Percentiles rank a stretch among this genome's conserved stretches.
Evolutionary conservation across 2,888 invertebrate species (phyloP).

Genomic region (Diaphora mendica): DNA sequence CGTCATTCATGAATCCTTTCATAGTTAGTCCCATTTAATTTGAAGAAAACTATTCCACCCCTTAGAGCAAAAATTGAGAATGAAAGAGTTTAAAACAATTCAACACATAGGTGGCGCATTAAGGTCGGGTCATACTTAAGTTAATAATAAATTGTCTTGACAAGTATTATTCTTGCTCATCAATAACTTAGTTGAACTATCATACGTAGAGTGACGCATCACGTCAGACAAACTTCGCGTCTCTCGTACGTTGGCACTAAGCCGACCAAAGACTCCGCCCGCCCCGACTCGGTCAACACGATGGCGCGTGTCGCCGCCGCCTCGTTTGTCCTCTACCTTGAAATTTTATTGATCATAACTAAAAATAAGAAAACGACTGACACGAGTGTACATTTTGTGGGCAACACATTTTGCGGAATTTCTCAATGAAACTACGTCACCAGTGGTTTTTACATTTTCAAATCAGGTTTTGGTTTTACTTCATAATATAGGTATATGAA

Average conservation of each 20-base stretch:
- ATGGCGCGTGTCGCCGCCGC: slow-evolving; percentile 55
- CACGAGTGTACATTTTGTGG: slow-evolving; percentile 25
- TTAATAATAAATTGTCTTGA: background rate
- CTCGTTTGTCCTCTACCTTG: slow-evolving; percentile 61
- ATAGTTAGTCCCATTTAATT: background rate
- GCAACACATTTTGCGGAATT: slow-evolving; percentile 27
- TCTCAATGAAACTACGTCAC: slow-evolving; percentile 43
- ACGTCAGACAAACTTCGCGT: slow-evolving; percentile 51
- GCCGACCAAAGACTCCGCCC: slow-evolving; percentile 64
- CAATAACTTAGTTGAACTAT: slow-evolving; percentile 30
- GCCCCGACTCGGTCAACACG: slow-evolving; percentile 56
- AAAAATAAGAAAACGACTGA: slow-evolving; percentile 46
- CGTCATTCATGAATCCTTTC: background rate
- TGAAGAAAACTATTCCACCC: background rate
- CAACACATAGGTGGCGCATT: background rate
- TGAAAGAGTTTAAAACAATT: background rate
- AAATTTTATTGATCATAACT: slow-evolving; percentile 51
- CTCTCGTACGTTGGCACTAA: slow-evolving; percentile 54
- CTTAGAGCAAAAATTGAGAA: background rate
- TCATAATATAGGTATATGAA: background rate
- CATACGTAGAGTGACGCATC: slow-evolving; percentile 47
- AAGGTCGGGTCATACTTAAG: background rate
- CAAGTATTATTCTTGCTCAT: slow-evolving; percentile 24
- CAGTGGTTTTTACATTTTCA: background rate
- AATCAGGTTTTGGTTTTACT: background rate